These are phyloP conservation scores for Calosoma granatense DNA, from an alignment of 1,140 invertebrate genomes.

Conservation along the genomic window DNA sequence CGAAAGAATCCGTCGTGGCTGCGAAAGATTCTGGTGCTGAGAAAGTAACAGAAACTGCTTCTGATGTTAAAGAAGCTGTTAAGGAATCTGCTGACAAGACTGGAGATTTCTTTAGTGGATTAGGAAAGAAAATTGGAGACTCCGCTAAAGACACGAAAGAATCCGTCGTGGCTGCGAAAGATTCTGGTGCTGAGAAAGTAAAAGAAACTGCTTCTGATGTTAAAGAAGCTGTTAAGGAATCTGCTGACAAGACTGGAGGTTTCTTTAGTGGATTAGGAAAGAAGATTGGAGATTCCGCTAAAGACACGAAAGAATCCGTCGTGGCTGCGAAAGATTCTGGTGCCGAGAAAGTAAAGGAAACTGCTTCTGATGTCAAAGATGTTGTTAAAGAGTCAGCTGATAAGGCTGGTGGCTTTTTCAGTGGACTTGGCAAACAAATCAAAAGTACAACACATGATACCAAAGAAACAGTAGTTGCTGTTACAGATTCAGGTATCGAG, in stretches of 20 bases:
- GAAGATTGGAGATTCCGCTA: neutral
- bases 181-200: neutral
- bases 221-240: neutral
- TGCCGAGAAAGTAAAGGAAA: neutral
- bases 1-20: neutral
- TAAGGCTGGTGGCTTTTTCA: constrained; percentile 13
- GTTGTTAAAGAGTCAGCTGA: too few relatives aligned
- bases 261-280: neutral
- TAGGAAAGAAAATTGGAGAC: neutral
- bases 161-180: constrained; percentile 6
- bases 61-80: neutral
- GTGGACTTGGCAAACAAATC: constrained; percentile 13
- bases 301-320: neutral
- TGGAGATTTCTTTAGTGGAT: neutral
- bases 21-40: neutral
- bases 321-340: neutral
- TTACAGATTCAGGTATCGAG: neutral
- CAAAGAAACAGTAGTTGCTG: neutral
- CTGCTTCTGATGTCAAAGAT: neutral
- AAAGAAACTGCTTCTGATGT: constrained; percentile 3
- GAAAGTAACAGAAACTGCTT: neutral
- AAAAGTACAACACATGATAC: neutral
- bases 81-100: neutral
- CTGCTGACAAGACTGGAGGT: neutral
- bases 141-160: neutral